Evolutionary conservation across 1,140 invertebrate genomes (phyloP).

Genomic region (Ladona fulva): DNA sequence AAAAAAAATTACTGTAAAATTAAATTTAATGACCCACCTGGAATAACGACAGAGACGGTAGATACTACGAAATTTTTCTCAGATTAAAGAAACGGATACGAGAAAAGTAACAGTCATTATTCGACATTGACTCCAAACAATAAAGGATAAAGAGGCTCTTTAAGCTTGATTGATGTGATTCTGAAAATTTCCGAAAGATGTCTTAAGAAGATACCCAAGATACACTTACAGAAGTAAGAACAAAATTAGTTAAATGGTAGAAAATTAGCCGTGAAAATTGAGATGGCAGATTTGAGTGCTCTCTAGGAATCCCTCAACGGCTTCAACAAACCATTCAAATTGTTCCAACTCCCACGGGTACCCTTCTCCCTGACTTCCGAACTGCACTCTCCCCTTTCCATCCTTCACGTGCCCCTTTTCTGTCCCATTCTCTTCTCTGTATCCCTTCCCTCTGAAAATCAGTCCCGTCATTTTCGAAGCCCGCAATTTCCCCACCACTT

Average conservation of each 20-base stretch:
- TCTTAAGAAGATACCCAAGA: background rate
- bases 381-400: too few species aligned
- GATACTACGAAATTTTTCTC: background rate
- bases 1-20: too few species aligned
- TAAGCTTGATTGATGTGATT: background rate
- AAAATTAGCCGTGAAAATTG: background rate
- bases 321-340: too few species aligned
- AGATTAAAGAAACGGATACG: background rate
- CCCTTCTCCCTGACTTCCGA: too few species aligned
- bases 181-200: background rate
- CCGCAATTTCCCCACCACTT: background rate
- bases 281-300: background rate
- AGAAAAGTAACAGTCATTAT: background rate
- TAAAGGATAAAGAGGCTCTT: background rate
- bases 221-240: background rate
- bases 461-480: too few species aligned
- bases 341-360: background rate
- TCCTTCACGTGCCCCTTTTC: too few species aligned
- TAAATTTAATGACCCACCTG: too few species aligned
- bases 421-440: too few species aligned
- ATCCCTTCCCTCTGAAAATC: too few species aligned
- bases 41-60: background rate
- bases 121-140: background rate
- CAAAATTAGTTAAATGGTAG: background rate
- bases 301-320: too few species aligned